Evolutionary conservation across 2,888 invertebrate genomes (phyloP).

Genomic region (Zonitis immaculata): DNA sequence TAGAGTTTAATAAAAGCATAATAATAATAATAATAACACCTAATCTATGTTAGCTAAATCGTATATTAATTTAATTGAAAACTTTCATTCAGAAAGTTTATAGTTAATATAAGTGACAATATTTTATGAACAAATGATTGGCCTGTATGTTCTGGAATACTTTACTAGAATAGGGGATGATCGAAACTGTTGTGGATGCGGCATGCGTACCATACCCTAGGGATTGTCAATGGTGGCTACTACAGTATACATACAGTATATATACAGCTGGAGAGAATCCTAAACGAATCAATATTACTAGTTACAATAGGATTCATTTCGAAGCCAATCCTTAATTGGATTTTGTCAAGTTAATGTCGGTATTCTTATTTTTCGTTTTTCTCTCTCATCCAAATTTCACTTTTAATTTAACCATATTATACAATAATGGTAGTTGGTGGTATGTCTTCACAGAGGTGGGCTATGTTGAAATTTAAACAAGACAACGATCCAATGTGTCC

Average conservation of each 20-base stretch:
- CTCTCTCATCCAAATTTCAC: background rate
- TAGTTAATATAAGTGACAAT: too few relatives aligned
- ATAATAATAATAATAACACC: too few relatives aligned
- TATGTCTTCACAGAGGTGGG: background rate
- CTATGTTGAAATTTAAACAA: constrained; percentile 3
- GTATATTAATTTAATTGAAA: too few relatives aligned
- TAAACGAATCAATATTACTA: constrained; percentile 29
- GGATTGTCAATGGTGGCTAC: constrained; percentile 23
- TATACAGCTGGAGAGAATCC: constrained; percentile 22
- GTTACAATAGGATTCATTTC: constrained; percentile 27
- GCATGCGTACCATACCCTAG: constrained; percentile 27
- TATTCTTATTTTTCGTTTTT: background rate
- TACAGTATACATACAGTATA: too few relatives aligned
- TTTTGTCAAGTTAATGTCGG: constrained; percentile 21
- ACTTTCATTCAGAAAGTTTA: too few relatives aligned
- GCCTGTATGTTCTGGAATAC: background rate
- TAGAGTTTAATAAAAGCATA: constrained; percentile 23
- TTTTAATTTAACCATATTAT: background rate
- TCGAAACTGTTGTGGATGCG: constrained; percentile 26
- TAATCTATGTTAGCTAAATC: too few relatives aligned
- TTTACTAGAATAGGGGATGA: background rate
- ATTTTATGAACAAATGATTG: background rate
- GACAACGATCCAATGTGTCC: background rate
- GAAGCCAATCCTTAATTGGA: constrained; percentile 25
- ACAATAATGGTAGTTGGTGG: background rate